Conservation (phyloP, 2,797 vertebrate genomes). For the Esox masquinongy region DNA sequence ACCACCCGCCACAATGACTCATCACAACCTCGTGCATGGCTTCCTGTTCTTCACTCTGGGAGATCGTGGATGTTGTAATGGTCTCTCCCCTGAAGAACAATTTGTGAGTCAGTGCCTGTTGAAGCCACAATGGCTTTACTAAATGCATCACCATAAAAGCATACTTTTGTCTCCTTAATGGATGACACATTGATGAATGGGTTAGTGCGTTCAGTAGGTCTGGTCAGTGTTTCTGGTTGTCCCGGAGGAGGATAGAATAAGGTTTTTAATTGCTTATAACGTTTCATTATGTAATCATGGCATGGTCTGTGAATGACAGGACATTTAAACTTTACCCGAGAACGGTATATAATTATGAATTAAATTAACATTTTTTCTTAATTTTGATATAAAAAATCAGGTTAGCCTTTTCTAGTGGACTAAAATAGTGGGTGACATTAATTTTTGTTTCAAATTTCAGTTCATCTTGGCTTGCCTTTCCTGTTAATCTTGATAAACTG, state of each 20-base stretch:
- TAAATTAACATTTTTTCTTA: too few relatives aligned
- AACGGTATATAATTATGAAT: too few relatives aligned
- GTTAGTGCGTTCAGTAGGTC: background rate
- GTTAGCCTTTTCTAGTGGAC: too few relatives aligned
- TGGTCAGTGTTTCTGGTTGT: background rate
- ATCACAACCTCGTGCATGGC: background rate
- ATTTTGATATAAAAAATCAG: too few relatives aligned
- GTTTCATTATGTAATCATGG: background rate
- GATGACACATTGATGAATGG: background rate
- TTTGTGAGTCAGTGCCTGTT: background rate
- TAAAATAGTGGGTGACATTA: too few relatives aligned
- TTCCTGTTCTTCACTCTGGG: constrained; percentile 1
- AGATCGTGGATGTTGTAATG: background rate
- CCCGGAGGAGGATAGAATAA: background rate
- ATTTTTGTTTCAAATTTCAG: too few relatives aligned
- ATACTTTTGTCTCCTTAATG: background rate
- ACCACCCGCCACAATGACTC: background rate
- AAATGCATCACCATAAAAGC: background rate
- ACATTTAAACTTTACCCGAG: too few relatives aligned
- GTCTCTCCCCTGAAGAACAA: background rate
- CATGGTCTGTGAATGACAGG: background rate
- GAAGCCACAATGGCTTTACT: background rate
- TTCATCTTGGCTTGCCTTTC: too few relatives aligned
- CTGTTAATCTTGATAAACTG: too few relatives aligned
- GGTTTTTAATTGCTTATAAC: background rate